Percentiles rank a stretch among this genome's conserved stretches.
phyloP scores from a whole-genome alignment of 2,113 vertebrate genomes.

The Solea senegalensis region DNA sequence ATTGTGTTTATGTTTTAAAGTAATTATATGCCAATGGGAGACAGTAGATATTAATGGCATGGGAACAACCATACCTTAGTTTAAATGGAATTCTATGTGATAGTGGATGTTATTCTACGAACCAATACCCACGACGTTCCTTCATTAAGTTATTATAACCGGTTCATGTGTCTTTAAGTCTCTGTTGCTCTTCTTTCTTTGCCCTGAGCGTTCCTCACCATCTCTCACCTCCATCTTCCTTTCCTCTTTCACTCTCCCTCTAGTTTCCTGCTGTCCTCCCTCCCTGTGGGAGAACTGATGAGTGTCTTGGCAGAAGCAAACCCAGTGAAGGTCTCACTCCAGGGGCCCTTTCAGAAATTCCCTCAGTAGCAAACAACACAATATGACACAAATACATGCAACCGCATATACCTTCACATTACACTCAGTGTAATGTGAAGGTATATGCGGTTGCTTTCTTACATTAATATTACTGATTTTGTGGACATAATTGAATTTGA shows the following conservation, averaged over 20 bases:
- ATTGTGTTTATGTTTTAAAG: too few species aligned
- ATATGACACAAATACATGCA: not conserved
- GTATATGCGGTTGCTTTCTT: too few species aligned
- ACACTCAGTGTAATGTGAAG: not conserved
- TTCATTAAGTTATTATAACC: not conserved
- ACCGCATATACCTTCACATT: not conserved
- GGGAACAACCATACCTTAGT: too few species aligned
- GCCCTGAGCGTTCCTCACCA: not conserved
- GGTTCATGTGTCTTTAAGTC: not conserved
- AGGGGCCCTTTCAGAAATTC: constrained; percentile 42
- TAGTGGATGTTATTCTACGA: too few species aligned
- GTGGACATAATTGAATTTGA: constrained; percentile 12
- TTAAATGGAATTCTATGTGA: too few species aligned
- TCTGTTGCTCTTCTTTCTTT: not conserved
- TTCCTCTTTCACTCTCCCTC: constrained; percentile 11
- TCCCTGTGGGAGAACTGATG: constrained; percentile 48
- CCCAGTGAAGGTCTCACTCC: constrained; percentile 47
- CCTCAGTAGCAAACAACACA: constrained; percentile 15
- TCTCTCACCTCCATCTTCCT: not conserved
- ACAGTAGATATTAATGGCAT: too few species aligned
- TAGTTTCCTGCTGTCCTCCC: constrained; percentile 18
- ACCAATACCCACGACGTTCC: not conserved
- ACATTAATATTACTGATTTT: constrained; percentile 1
- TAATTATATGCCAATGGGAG: too few species aligned
- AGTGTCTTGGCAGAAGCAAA: constrained; percentile 48